These are phyloP conservation scores for Ciconia stormi DNA, from an alignment of 2,113 vertebrate genomes.

Conservation along the genomic window DNA sequence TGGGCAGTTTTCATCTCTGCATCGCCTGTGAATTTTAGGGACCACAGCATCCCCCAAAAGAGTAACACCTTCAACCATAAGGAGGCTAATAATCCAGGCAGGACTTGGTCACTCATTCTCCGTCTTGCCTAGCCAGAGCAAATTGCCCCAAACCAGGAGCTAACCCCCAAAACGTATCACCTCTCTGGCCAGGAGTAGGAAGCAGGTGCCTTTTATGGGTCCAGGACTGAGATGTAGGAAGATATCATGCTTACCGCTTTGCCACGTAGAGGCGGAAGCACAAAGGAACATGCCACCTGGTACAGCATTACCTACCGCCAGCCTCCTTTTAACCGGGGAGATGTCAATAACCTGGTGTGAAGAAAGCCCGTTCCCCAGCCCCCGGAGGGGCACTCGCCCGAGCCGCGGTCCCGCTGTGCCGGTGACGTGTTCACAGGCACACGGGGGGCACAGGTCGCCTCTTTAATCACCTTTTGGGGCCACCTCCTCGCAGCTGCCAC, in stretches of 20 bases:
- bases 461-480: background rate
- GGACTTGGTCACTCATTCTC: background rate
- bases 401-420: fast-evolving
- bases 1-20: background rate
- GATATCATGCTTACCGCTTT: background rate
- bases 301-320: background rate
- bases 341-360: fast-evolving
- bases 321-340: background rate
- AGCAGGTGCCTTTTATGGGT: background rate
- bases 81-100: background rate
- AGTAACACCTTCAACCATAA: background rate
- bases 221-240: background rate
- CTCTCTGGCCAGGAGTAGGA: background rate
- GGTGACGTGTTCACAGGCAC: fast-evolving
- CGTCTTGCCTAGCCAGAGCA: background rate
- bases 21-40: background rate
- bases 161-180: background rate
- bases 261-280: background rate
- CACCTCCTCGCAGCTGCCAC: background rate
- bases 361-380: background rate
- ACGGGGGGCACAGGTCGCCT: background rate
- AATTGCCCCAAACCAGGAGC: background rate
- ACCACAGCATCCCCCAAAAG: background rate
- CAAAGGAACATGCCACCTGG: fast-evolving
- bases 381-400: fast-evolving